Evolutionary conservation across 2,797 vertebrate genomes (phyloP).

Genomic region (Sebastes alutus): DNA sequence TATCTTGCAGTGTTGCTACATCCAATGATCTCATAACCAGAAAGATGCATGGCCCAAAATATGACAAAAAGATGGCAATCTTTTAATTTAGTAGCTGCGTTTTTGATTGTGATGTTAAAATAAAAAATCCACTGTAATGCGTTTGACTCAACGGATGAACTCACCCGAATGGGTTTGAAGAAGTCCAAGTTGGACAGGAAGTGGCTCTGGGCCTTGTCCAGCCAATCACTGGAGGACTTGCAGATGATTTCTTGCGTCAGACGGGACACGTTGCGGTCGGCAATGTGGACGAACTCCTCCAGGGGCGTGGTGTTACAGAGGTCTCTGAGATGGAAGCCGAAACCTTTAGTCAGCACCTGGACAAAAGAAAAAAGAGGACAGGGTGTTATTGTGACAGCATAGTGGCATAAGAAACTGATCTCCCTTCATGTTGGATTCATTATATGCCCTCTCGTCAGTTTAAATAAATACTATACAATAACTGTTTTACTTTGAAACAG

Average conservation of each 20-base stretch:
- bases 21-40: not conserved
- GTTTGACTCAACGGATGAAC: slow-evolving; percentile 5
- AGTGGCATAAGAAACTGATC: not conserved
- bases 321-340: slow-evolving; percentile 87
- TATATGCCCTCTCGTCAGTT: too few relatives aligned
- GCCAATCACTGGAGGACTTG: slow-evolving; percentile 84
- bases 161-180: slow-evolving; percentile 90
- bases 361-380: not conserved
- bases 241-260: slow-evolving; percentile 88
- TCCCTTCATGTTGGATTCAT: not conserved
- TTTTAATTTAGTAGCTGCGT: not conserved
- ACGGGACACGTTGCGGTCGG: slow-evolving; percentile 75
- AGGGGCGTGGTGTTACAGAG: slow-evolving; percentile 88
- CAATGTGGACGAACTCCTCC: slow-evolving; percentile 86
- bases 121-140: not conserved
- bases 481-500: too few relatives aligned
- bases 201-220: slow-evolving; percentile 82
- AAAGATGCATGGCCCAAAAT: too few relatives aligned
- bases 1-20: not conserved
- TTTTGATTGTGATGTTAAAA: not conserved
- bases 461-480: too few relatives aligned
- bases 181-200: slow-evolving; percentile 91
- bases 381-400: not conserved
- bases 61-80: not conserved
- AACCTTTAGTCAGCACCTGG: slow-evolving; percentile 92